Percentiles rank a stretch among this genome's conserved stretches.
phyloP scores from a whole-genome alignment of 2,113 vertebrate species.

The Morone saxatilis region DNA sequence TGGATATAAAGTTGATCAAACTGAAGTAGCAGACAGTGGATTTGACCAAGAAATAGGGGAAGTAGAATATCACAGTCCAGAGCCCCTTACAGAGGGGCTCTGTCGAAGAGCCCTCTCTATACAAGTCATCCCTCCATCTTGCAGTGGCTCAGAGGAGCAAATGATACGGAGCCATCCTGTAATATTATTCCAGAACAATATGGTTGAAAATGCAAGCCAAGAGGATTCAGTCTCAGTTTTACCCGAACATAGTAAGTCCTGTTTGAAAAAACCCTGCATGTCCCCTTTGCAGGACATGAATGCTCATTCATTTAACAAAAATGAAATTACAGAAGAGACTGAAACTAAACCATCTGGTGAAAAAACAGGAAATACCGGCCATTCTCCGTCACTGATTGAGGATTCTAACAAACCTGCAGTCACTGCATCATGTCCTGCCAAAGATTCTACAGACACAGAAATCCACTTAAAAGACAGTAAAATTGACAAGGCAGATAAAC shows the following conservation, averaged over 20 bases:
- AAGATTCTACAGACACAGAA: constrained; percentile 12
- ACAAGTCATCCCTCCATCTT: constrained; percentile 70
- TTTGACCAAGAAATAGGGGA: constrained; percentile 76
- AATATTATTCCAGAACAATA: constrained; percentile 9
- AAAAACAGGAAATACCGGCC: constrained; percentile 36
- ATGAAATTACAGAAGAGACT: constrained; percentile 22
- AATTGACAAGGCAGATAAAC: constrained; percentile 41
- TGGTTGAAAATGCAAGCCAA: constrained; percentile 18
- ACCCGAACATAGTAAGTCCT: constrained; percentile 61
- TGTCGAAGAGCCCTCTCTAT: constrained; percentile 50
- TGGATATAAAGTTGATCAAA: constrained; percentile 61
- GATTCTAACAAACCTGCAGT: background rate
- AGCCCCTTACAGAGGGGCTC: constrained; percentile 17
- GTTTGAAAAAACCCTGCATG: constrained; percentile 52
- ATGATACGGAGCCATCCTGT: constrained; percentile 40
- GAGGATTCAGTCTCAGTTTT: constrained; percentile 8
- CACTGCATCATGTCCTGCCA: background rate
- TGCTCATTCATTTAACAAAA: constrained; percentile 37
- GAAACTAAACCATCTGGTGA: background rate
- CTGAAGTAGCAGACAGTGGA: constrained; percentile 72
- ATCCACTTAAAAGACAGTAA: constrained; percentile 31
- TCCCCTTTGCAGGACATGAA: constrained; percentile 60
- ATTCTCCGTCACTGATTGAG: constrained; percentile 42
- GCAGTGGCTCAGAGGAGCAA: constrained; percentile 68
- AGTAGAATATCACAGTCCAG: constrained; percentile 36